These are phyloP conservation scores for Drosophila bocqueti DNA, from an alignment of 1,140 invertebrate genomes.

Conservation along the genomic window DNA sequence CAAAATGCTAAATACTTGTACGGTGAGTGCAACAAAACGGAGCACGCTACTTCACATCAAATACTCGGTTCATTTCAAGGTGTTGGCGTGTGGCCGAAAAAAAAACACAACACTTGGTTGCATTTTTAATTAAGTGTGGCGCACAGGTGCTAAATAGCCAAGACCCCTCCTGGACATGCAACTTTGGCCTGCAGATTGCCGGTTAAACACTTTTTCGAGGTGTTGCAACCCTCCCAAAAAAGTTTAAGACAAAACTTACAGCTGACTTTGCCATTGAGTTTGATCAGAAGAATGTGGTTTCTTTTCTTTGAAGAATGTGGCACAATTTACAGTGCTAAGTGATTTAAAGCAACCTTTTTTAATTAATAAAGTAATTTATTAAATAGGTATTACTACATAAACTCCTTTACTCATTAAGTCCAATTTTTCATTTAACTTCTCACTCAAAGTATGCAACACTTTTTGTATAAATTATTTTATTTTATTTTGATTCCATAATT, in stretches of 20 bases:
- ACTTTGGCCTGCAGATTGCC: slow-evolving; percentile 34
- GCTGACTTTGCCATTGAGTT: slow-evolving; percentile 1
- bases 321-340: too few species aligned
- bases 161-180: slow-evolving; percentile 53
- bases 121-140: slow-evolving; percentile 66
- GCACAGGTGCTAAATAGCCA: slow-evolving; percentile 77
- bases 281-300: too few species aligned
- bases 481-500: slow-evolving; percentile 18
- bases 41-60: slow-evolving; percentile 49
- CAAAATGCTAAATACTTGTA: slow-evolving; percentile 52
- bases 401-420: background rate
- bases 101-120: slow-evolving; percentile 38
- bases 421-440: background rate
- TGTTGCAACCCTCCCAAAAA: slow-evolving; percentile 21
- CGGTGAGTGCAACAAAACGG: slow-evolving; percentile 50
- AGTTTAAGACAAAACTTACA: background rate
- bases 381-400: background rate
- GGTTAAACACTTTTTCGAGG: slow-evolving; percentile 14
- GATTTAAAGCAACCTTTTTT: too few species aligned
- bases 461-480: background rate
- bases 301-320: too few species aligned
- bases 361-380: background rate
- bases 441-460: slow-evolving; percentile 4
- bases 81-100: slow-evolving; percentile 61
- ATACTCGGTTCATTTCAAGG: slow-evolving; percentile 29